phyloP scores from a whole-genome alignment of 2,888 invertebrate genomes.

The Protonemura montana region DNA sequence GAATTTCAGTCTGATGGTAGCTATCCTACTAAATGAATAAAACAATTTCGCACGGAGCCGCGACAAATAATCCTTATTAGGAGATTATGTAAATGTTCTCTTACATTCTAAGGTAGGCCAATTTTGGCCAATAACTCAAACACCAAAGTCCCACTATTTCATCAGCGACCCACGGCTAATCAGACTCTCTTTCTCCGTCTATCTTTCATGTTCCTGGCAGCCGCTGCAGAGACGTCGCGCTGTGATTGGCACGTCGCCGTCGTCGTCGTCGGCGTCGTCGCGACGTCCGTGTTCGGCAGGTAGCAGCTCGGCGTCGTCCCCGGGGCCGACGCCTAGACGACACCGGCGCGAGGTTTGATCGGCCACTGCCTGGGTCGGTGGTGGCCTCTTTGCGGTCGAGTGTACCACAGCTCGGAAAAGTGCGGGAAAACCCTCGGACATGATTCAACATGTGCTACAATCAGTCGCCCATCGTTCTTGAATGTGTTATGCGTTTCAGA shows the following conservation, averaged over 20 bases:
- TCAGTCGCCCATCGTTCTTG: neutral
- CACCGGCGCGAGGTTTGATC: neutral
- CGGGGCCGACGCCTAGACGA: neutral
- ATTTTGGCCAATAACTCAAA: neutral
- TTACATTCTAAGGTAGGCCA: neutral
- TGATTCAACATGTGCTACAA: neutral
- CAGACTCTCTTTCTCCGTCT: neutral
- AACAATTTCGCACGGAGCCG: neutral
- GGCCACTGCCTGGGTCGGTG: too few species aligned
- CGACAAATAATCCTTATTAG: conserved; percentile 9
- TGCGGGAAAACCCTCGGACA: neutral
- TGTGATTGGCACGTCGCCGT: conserved; percentile 30
- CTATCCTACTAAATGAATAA: neutral
- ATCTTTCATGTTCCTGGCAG: too few species aligned
- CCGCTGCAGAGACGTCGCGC: conserved; percentile 16
- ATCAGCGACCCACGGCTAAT: neutral
- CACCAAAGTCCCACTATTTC: neutral
- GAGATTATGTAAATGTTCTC: conserved; percentile 31
- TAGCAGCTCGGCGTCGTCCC: conserved; percentile 37
- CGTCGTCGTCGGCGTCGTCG: conserved; percentile 21
- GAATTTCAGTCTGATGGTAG: neutral
- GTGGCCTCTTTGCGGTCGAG: too few species aligned
- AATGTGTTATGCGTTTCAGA: neutral
- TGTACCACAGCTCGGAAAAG: too few species aligned
- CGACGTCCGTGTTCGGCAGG: conserved; percentile 41